Evolutionary conservation across 1,140 invertebrate genomes (phyloP).

Genomic region (Rhyzopertha dominica): DNA sequence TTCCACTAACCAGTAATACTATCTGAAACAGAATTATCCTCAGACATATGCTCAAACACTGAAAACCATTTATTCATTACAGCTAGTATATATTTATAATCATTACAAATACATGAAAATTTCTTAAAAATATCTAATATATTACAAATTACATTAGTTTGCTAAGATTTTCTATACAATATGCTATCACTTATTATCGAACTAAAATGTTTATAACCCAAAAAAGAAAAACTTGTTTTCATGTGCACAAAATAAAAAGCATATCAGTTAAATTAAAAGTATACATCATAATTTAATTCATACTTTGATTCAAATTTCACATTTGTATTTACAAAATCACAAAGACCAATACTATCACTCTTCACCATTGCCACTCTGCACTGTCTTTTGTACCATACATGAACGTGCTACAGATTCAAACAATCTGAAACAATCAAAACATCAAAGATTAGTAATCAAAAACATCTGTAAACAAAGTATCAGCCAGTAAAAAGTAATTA

Average conservation of each 20-base stretch:
- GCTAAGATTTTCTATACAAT: constrained; percentile 20
- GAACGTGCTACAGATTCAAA: constrained; percentile 92
- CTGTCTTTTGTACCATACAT: constrained; percentile 79
- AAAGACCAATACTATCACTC: constrained; percentile 51
- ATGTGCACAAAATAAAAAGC: constrained; percentile 17
- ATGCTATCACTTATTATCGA: constrained; percentile 17
- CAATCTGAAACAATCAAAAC: constrained; percentile 63
- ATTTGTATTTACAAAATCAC: constrained; percentile 31
- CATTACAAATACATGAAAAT: constrained; percentile 44
- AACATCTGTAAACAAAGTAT: constrained; percentile 3
- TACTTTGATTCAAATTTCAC: constrained; percentile 22
- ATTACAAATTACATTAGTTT: constrained; percentile 25
- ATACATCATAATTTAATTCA: constrained; percentile 24
- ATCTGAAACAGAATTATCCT: too few relatives aligned
- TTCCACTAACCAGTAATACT: too few relatives aligned
- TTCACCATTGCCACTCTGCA: constrained; percentile 53
- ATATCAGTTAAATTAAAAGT: constrained; percentile 17
- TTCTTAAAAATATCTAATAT: constrained; percentile 42
- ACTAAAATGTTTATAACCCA: constrained; percentile 23
- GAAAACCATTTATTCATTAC: constrained; percentile 43
- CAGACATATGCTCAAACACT: too few relatives aligned
- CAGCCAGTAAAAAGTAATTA: not conserved
- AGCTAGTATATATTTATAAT: constrained; percentile 38
- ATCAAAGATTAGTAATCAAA: constrained; percentile 22
- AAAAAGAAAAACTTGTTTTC: constrained; percentile 15